Evolutionary conservation across 2,797 vertebrate genomes (phyloP).

Genomic region (Cynodonichthys magdalenae): DNA sequence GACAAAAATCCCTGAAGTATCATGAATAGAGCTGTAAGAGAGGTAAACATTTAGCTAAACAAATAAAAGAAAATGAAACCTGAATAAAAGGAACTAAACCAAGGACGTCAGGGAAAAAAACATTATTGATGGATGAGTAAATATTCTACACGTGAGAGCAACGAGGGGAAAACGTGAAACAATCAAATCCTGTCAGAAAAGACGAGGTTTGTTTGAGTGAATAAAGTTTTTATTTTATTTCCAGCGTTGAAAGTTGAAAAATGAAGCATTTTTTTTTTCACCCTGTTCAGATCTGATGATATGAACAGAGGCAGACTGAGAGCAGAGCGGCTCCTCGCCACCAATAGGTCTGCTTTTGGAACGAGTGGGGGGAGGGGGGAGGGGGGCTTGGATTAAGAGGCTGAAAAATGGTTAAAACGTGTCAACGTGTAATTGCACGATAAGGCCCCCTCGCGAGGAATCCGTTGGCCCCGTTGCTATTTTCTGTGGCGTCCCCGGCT

Average conservation of each 20-base stretch:
- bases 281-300: background rate
- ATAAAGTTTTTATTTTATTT: background rate
- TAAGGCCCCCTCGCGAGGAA: constrained; percentile 99
- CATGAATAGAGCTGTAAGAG: no score
- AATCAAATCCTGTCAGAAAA: no score
- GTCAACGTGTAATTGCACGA: constrained; percentile 99
- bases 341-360: constrained; percentile 88
- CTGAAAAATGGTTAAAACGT: constrained; percentile 98
- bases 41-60: no score
- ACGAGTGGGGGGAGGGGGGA: constrained; percentile 45
- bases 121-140: no score
- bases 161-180: no score
- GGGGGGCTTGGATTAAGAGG: constrained; percentile 94
- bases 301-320: constrained; percentile 38
- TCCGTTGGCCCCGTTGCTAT: constrained; percentile 98
- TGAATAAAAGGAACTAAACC: no score
- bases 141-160: no score
- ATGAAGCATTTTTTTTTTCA: background rate
- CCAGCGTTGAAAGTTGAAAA: constrained; percentile 5
- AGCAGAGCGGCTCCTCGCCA: constrained; percentile 58
- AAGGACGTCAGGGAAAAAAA: no score
- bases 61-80: no score
- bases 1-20: no score
- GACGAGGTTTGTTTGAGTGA: no score
- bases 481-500: constrained; percentile 91